Base-by-base conservation (phyloP, 2,888 invertebrate genomes). In the Aporophyla lueneburgensis region DNA sequence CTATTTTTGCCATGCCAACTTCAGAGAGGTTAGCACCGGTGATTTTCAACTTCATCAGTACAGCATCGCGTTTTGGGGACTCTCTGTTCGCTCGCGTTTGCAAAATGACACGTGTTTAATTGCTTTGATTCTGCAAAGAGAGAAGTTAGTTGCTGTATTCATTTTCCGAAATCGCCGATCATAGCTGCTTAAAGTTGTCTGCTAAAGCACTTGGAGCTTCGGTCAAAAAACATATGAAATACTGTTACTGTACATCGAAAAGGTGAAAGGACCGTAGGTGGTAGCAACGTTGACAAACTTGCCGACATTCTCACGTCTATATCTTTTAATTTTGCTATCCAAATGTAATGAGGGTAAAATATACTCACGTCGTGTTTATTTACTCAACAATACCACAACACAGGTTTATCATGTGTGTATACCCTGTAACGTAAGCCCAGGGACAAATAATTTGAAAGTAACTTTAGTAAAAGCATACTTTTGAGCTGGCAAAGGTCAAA, bases 401-500 rank as follows among this genome's bases (percentile, higher is more conserved):
- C 56, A 40, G 56, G 46, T 49, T 14, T 46, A 46, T 71, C 10
- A 43, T 43, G 12, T 49, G 12, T 19, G 21, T 59, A 10, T 59
- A 59, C 19, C 10, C 10, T 16, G 21, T 24, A 33, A 54, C 53
- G 16, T 56, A 54, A n/a, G 4, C 10, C 16, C 58, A 40, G n/a
- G 10, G 67, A n/a, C 2, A 59, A 58, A 43, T 74, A 14, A 14
- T 72, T 72, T 56, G 0, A 49, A 58, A 27, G 12, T 1, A 56
- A n/a, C 43, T 53, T 76, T 77, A 66, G 12, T 56, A 27, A 76
- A 75, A 61, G 49, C 66, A 46, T 24, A 46, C 21, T 24, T 79
- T 43, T 24, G 43, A 21, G 51, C 58, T 59, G 16, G 5, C 21
- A 51, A 66, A 33, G 40, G 24, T 56, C 27, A 81, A 24, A 49